Conservation (phyloP, 1,140 invertebrate species). For the Drosophila virilis region DNA sequence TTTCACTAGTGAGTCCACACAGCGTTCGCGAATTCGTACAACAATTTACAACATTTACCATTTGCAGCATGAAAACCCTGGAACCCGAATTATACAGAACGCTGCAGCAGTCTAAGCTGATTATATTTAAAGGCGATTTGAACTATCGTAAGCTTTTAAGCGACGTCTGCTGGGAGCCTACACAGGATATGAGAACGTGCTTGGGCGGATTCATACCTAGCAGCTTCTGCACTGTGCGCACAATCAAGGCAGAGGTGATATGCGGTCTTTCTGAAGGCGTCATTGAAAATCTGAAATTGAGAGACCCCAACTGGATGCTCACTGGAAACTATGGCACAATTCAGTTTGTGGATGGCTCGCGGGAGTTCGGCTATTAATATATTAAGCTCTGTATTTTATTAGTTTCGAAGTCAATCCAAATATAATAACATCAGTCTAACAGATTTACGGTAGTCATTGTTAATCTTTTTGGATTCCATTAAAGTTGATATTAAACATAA, state of each 20-base stretch:
- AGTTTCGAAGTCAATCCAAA: not conserved
- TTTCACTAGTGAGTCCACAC: constrained; percentile 84
- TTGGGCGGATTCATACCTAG: constrained; percentile 93
- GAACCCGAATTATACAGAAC: constrained; percentile 89
- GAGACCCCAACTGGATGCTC: constrained; percentile 93
- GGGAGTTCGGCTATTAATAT: constrained; percentile 63
- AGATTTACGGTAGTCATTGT: not conserved
- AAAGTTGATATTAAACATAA: no score
- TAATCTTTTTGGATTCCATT: no score
- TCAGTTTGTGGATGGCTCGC: constrained; percentile 66
- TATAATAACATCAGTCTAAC: not conserved
- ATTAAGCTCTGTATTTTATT: not conserved
- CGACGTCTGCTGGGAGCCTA: constrained; percentile 93
- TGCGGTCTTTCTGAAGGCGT: constrained; percentile 89
- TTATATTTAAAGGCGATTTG: constrained; percentile 98
- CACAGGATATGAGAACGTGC: constrained; percentile 88
- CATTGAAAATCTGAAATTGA: constrained; percentile 86
- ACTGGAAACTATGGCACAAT: constrained; percentile 92
- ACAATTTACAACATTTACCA: not conserved
- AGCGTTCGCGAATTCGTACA: no score
- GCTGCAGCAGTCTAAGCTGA: constrained; percentile 88
- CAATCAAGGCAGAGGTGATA: constrained; percentile 96
- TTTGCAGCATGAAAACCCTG: constrained; percentile 90
- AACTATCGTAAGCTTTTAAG: constrained; percentile 97
- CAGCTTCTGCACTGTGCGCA: constrained; percentile 91